These are phyloP conservation scores for Amphiprion percula DNA, from an alignment of 2,113 vertebrate species.

Conservation along the genomic window DNA sequence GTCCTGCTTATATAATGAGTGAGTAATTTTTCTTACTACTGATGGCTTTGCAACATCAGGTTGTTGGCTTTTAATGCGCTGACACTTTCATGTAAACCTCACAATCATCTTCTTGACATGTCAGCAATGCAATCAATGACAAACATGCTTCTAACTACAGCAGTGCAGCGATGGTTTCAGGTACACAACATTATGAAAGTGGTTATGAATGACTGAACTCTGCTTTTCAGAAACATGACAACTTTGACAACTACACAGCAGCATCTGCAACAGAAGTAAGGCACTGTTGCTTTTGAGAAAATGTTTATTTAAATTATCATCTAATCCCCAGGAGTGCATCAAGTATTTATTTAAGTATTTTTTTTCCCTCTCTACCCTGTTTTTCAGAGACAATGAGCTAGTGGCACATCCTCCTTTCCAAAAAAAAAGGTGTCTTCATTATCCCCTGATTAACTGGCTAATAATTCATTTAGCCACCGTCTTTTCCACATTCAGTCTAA, in stretches of 20 bases:
- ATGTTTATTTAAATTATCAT: background rate
- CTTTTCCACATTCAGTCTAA: background rate
- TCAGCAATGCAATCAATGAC: slow-evolving; percentile 9
- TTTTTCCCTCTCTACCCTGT: background rate
- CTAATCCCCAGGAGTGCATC: background rate
- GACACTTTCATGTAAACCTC: background rate
- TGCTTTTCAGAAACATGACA: background rate
- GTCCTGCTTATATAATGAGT: background rate
- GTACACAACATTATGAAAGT: background rate
- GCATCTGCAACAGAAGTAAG: background rate
- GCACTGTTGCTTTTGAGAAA: background rate
- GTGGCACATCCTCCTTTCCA: background rate
- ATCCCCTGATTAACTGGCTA: slow-evolving; percentile 10
- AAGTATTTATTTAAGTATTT: background rate
- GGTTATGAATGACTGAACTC: background rate
- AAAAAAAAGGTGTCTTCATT: slow-evolving; percentile 6
- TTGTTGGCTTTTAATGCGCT: background rate
- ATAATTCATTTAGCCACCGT: slow-evolving; percentile 12
- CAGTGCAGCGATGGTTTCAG: background rate
- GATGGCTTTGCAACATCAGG: background rate
- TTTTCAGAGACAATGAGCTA: background rate
- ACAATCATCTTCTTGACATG: background rate
- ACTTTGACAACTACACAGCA: background rate
- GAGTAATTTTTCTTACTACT: background rate
- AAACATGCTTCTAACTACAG: background rate